Evolutionary conservation across 2,797 vertebrate species (phyloP), one percentile per base, ranked within the genome.

Genomic region (Picus viridis): DNA sequence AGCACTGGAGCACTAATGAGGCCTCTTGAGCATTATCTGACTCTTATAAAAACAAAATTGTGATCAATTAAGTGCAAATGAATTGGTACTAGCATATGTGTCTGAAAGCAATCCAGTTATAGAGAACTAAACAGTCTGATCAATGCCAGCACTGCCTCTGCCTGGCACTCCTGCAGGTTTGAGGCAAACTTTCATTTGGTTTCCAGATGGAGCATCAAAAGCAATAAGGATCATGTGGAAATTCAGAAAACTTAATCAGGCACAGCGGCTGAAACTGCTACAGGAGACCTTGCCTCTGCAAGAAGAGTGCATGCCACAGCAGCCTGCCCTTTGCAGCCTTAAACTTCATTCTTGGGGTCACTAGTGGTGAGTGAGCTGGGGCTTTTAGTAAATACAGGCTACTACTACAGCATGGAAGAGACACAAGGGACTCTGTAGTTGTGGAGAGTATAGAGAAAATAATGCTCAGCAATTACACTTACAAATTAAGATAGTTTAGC

Each of bases 31-130:
- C 63, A 83, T 95, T 91, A 72, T 69, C 90, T 90, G 90, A 64
- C 69, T 87, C 70, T 78, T 91, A 62, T 6, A 69, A 95, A 95
- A 81, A 62, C 82, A 93, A 94, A 94, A 95, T 41, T 92, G 86
- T 92, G 83, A 93, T 93, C 95, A 89, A 41, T 95, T 95, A 93
- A 91, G 82, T 89, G 61, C 61, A 96, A 93, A 96, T 94, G 63
- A 95, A 92, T 94, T 95, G 94, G 34, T 88, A 72, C 49, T 32
- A 88, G 54, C 72, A 74, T 74, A 76, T 76, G 86, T 62, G 64
- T 88, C 84, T 91, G 92, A 83, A 93, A 94, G 49, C 81, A 92
- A 68, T 75, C 79, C 90, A 73, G 82, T 88, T 83, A 77, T 0
- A 72, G 61, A 75, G 70, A 90, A 62, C 59, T 94, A 90, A 95